Conservation (phyloP, 2,113 vertebrate species). For the Hipposideros armiger region DNA sequence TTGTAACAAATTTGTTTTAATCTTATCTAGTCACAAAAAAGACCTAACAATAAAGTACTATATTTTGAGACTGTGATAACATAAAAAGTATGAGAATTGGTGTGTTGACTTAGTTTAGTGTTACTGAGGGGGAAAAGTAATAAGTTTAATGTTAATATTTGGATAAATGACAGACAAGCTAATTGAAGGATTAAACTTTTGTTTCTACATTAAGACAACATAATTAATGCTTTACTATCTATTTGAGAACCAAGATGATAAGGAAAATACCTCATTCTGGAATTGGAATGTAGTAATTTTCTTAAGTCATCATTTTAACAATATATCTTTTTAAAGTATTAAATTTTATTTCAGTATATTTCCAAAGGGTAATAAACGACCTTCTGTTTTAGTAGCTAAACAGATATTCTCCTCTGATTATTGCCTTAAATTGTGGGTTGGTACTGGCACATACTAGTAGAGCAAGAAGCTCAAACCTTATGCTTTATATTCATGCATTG, state of each 20-base stretch:
- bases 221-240: background rate
- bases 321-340: background rate
- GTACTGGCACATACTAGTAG: background rate
- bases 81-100: background rate
- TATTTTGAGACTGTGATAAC: conserved; percentile 45
- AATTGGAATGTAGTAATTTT: conserved; percentile 37
- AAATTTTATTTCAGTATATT: conserved; percentile 39
- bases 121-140: conserved; percentile 22
- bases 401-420: background rate
- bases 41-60: background rate
- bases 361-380: background rate
- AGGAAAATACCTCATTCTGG: conserved; percentile 34
- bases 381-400: conserved; percentile 40
- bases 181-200: conserved; percentile 16
- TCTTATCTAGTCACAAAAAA: background rate
- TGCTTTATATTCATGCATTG: background rate
- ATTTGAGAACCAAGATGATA: conserved; percentile 20
- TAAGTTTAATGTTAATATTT: background rate
- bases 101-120: conserved; percentile 10
- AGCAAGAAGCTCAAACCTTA: background rate
- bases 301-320: conserved; percentile 3
- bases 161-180: background rate
- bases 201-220: background rate
- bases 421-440: background rate
- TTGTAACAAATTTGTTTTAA: conserved; percentile 30